Evolutionary conservation across 2,797 vertebrate genomes (phyloP), one percentile per base, ranked within the genome.

Genomic region (Hoplostethus atlanticus): DNA sequence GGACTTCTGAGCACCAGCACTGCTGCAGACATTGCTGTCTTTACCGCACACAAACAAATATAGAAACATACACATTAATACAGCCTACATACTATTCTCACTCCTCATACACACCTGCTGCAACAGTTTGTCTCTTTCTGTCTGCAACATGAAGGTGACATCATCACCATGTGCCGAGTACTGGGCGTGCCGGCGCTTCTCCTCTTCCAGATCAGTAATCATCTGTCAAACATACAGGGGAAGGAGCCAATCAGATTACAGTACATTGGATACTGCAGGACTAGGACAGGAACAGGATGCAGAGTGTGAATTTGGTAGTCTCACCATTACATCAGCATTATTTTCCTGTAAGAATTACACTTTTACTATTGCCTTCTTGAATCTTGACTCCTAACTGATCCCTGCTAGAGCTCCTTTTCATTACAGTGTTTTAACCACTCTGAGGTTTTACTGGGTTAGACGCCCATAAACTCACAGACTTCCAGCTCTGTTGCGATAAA

Each of bases 171-270:
- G 96, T 0, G 95, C 97, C 0, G 96, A 92, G 73, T 98, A 96
- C 89, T 96, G 96, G 3, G 96, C 94, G 8, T 94, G 95, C 51
- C 94, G 91, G 16, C 93, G 95, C 55, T 96, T 93, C 88, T 99
- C 98, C 62, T 97, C 96, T 88, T 99, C 97, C 84, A 99, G 94
- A 90, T 99, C 97, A 72, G 96, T 89, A 12, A 99, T 98, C 84
- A 99, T 96, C 98, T 99, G 88, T 80, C 64, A 80, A 1, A 60
- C 60, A 84, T 5, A 73, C 0, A 73, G 70, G 44, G 12, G 46
- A 16, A 66, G 44, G 6, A 59, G 88, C 68, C 73, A 73, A 63
- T 40, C 65, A 69, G 13, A 66, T 54, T 9, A 62, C 13, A 65
- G 36, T 3, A 47, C 13, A 60, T 4, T 52, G 50, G 16, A 53